A percentile compares a stretch with the other conserved stretches of the same genome.
Conservation (phyloP, 2,797 vertebrate genomes). For the Microchirus variegatus region DNA sequence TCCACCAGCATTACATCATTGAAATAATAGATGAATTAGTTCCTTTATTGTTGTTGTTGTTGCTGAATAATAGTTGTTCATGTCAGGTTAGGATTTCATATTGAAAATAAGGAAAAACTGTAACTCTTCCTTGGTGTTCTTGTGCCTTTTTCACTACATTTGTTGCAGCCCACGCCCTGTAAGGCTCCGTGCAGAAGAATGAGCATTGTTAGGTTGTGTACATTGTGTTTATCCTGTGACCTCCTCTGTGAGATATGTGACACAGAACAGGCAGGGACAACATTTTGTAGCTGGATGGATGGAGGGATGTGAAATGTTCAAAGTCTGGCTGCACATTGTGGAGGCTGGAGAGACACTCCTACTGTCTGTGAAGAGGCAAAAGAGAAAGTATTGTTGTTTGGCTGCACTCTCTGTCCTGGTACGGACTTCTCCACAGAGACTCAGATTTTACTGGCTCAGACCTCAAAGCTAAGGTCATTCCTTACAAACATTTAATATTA, state of each 20-base stretch:
- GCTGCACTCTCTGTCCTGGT: constrained; percentile 67
- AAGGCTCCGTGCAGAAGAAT: constrained; percentile 49
- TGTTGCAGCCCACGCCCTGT: constrained; percentile 18
- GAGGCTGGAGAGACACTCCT: constrained; percentile 59
- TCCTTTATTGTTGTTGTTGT: too few relatives aligned
- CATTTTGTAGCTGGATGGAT: constrained; percentile 25
- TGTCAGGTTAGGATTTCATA: too few relatives aligned
- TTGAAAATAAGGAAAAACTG: neutral
- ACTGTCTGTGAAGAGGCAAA: constrained; percentile 56
- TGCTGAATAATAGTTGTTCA: too few relatives aligned
- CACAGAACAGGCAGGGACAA: constrained; percentile 48
- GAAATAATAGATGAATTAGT: too few relatives aligned
- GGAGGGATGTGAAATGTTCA: constrained; percentile 61
- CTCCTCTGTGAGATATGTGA: constrained; percentile 40
- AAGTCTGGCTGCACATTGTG: constrained; percentile 59
- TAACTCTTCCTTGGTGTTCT: constrained; percentile 14
- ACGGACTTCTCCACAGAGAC: constrained; percentile 70
- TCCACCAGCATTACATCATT: too few relatives aligned
- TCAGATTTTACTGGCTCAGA: constrained; percentile 44
- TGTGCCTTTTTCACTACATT: constrained; percentile 6
- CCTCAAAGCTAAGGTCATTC: constrained; percentile 44
- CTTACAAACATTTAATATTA: neutral
- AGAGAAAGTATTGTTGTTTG: constrained; percentile 73
- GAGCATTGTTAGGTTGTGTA: constrained; percentile 55
- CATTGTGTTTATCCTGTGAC: constrained; percentile 8